A percentile compares a stretch with the other conserved stretches of the same genome.
Evolutionary conservation across 2,797 vertebrate genomes (phyloP).

Genomic region (Scyliorhinus canicula): DNA sequence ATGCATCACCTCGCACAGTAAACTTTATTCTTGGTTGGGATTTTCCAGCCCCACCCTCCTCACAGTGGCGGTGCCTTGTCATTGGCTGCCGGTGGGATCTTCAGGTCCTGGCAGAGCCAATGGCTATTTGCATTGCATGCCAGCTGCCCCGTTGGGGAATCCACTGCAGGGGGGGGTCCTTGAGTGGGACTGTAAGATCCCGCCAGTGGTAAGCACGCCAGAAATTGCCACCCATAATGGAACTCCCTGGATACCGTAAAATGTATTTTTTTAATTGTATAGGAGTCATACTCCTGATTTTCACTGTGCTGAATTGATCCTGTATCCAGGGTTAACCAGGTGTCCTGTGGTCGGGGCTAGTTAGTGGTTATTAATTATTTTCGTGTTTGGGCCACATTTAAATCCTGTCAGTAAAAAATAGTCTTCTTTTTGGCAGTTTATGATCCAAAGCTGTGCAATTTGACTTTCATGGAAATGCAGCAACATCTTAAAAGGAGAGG

Average conservation of each 20-base stretch:
- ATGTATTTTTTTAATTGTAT: neutral
- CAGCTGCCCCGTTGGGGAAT: too few relatives aligned
- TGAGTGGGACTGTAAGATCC: too few relatives aligned
- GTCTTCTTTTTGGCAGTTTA: neutral
- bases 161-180: too few relatives aligned
- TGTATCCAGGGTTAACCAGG: neutral
- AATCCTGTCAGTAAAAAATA: neutral
- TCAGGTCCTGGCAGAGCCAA: too few relatives aligned
- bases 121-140: too few relatives aligned
- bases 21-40: neutral
- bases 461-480: neutral
- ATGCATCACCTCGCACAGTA: too few relatives aligned
- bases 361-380: neutral
- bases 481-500: neutral
- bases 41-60: too few relatives aligned
- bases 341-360: neutral
- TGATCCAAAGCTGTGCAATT: neutral
- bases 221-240: neutral
- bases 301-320: neutral
- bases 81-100: too few relatives aligned
- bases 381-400: neutral
- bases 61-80: too few relatives aligned
- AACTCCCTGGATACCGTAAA: neutral
- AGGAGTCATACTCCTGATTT: neutral
- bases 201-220: too few relatives aligned